phyloP scores from a whole-genome alignment of 1,140 invertebrate species.

The Heterodera carotae region DNA sequence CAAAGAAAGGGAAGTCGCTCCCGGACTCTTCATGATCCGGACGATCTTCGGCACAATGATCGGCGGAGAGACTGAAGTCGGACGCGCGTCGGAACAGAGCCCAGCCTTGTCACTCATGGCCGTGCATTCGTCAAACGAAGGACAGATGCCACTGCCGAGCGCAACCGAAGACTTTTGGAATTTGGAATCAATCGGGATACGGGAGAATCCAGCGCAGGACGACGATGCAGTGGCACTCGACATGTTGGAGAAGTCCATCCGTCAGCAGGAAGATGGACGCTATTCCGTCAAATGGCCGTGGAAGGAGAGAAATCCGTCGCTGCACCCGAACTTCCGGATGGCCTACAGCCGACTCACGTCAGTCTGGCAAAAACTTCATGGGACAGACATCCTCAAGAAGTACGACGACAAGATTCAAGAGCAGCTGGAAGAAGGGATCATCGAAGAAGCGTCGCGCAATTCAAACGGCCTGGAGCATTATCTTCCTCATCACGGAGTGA shows the following conservation, averaged over 20 bases:
- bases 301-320: conserved; percentile 13
- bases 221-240: conserved; percentile 34
- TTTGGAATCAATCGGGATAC: conserved; percentile 34
- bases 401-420: conserved; percentile 24
- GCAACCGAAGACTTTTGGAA: conserved; percentile 36
- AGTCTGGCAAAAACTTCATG: conserved; percentile 6
- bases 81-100: not conserved
- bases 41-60: conserved; percentile 30
- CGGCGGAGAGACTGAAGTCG: conserved; percentile 20
- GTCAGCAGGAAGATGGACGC: conserved; percentile 10
- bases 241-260: conserved; percentile 29
- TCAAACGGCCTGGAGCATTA: conserved; percentile 18
- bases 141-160: not conserved
- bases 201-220: conserved; percentile 33
- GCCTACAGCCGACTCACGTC: conserved; percentile 15
- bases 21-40: conserved; percentile 21
- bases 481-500: conserved; percentile 21
- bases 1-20: not conserved
- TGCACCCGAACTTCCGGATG: conserved; percentile 22
- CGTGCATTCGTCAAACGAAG: not conserved
- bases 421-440: conserved; percentile 9
- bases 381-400: conserved; percentile 14
- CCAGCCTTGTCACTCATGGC: not conserved
- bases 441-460: conserved; percentile 3
- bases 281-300: conserved; percentile 28